Evolutionary conservation across 2,797 vertebrate genomes (phyloP).

Genomic region (Fringilla coelebs): DNA sequence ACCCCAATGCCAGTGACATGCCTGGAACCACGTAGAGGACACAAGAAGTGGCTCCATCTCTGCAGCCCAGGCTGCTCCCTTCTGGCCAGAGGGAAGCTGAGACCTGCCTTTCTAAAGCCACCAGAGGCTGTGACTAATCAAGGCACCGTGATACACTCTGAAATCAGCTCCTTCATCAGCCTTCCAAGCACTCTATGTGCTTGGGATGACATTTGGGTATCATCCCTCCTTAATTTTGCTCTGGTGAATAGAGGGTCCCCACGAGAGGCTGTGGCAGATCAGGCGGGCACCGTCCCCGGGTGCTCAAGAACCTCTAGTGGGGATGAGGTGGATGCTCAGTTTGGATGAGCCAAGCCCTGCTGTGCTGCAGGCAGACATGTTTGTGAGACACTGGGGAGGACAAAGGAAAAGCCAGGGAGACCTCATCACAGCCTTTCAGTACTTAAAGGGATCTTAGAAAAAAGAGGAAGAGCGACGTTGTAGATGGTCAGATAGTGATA

Average conservation of each 20-base stretch:
- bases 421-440: not conserved
- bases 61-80: rapidly evolving
- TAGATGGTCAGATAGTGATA: not conserved
- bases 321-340: rapidly evolving
- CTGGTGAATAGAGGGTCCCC: not conserved
- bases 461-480: not conserved
- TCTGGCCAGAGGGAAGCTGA: not conserved
- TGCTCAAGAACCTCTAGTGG: rapidly evolving
- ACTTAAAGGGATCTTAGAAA: not conserved
- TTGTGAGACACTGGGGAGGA: not conserved
- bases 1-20: rapidly evolving
- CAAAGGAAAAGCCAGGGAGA: not conserved
- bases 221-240: not conserved
- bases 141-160: not conserved
- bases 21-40: not conserved
- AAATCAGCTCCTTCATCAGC: not conserved
- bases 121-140: not conserved
- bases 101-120: not conserved
- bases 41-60: not conserved
- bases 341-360: not conserved
- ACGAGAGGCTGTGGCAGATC: rapidly evolving
- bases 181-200: not conserved
- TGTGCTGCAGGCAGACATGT: not conserved
- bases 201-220: not conserved
- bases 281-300: rapidly evolving